Evolutionary conservation across 2,797 vertebrate genomes (phyloP).

Genomic region (Sphenopsis melanotis): DNA sequence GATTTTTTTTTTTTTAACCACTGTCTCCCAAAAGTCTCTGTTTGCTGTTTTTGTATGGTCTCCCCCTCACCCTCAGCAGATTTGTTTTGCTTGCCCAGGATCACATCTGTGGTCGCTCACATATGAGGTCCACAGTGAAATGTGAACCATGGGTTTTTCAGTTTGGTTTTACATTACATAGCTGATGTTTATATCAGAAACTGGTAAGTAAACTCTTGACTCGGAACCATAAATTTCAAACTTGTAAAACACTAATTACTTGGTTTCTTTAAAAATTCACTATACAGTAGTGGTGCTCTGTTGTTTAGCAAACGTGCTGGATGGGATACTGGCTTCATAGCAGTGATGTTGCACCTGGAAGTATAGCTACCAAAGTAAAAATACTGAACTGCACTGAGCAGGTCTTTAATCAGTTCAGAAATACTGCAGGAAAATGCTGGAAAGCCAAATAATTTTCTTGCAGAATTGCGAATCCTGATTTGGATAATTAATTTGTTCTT

Average conservation of each 20-base stretch:
- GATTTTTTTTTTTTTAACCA: background rate
- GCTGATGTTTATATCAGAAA: background rate
- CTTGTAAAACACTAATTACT: background rate
- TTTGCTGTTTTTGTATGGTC: background rate
- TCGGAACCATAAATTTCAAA: background rate
- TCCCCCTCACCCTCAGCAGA: background rate
- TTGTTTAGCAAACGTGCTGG: background rate
- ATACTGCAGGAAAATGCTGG: background rate
- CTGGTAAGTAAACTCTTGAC: background rate
- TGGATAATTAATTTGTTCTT: background rate
- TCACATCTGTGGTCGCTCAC: rapidly evolving
- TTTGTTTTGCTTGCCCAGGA: background rate
- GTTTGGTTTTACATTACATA: background rate
- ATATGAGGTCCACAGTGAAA: background rate
- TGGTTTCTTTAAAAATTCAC: background rate
- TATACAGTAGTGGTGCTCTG: background rate
- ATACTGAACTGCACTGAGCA: background rate
- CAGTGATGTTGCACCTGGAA: background rate
- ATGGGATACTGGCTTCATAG: background rate
- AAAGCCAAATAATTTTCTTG: background rate
- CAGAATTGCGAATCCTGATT: background rate
- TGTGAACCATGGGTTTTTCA: background rate
- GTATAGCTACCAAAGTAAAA: background rate
- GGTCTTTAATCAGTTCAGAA: background rate
- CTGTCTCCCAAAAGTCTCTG: background rate